Base-by-base conservation (phyloP, 2,797 vertebrate genomes). In the Enteromius argenteus region DNA sequence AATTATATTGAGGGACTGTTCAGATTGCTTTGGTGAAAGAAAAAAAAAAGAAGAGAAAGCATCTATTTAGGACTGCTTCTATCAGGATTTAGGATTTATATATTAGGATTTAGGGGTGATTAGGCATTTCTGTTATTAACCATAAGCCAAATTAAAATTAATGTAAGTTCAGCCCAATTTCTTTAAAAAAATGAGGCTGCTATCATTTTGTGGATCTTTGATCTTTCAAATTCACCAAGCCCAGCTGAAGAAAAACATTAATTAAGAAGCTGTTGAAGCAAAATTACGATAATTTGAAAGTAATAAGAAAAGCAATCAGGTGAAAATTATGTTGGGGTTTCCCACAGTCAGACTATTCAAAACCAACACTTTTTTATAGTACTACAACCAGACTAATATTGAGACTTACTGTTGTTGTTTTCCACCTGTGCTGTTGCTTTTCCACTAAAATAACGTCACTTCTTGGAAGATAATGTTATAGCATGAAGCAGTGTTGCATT, bases 211-310 rank as follows among this genome's bases (percentile, higher is more conserved):
- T 53, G 21, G 42, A 35, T 82, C 30, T 74, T 74, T 64, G 56
- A 82, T 74, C 80, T 82, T 64, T 82, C n/a, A 49, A 19, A 39
- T 51, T 51, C 6, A 49, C 27, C 13, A 60, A 32, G 53, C 68
- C 39, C 35, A 73, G 13, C 68, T 81, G 19, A 37, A 4, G 8
- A 64, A 39, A 82, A 37, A 27, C 27, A 23, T 49, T 9, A 39
- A 64, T 39, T 66, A 62, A 51, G 80, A 51, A 14, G 19, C 42
- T 13, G 21, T 51, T 82, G 23, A 62, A 51, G 30, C 42, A 19
- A 66, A 49, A 74, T 39, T 21, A 21, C 19, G 21, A 66, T 82
- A 8, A 74, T 66, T 66, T 74, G 32, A 82, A 49, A 73, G 69
- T 81, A 35, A 49, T 62, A 37, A 64, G 56, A 49, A 64, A 76